Base-by-base conservation (phyloP, 2,888 invertebrate species). In the Rutpela maculata region DNA sequence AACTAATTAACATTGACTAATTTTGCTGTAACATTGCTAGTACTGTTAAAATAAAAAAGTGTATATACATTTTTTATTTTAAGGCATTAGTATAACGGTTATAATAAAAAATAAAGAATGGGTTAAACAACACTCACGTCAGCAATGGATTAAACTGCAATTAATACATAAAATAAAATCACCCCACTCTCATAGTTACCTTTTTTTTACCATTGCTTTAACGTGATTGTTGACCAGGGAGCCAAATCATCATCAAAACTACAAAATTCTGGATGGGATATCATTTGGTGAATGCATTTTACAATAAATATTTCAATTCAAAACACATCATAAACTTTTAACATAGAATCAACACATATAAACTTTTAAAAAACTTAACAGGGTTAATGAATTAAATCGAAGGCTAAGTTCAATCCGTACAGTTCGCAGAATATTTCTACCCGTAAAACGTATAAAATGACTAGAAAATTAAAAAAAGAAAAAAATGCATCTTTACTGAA, bases 101-200 rank as follows among this genome's bases (percentile, higher is more conserved):
- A 17, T 26, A 55, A 71, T 57, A 66, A 73, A 73, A 74, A 75
- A 57, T 19, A 76, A 73, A 79, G 67, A 78, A 50, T 59, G 35
- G 70, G 77, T 77, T 77, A 81, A 86, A 88, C 89, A 89, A 89
- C 89, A 90, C 88, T 89, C 90, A 90, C 89, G 89, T 89, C 89
- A 90, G 90, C 89, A 90, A 90, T 90, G 89, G 89, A 88, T 88
- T 86, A 86, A 85, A 80, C 78, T 80, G 82, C 84, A 82, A 85
- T 82, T 80, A 82, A 81, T 81, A 85, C 82, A 82, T 79, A 80
- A 80, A 82, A 78, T 81, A 80, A 82, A 83, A 78, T 77, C 80
- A 81, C 79, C 81, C 81, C 87, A 88, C 86, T 85, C 86, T 82
- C 76, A 89, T 89, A 89, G 84, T 89, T 89, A 89, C 89, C 89